Evolutionary conservation across 2,113 vertebrate genomes (phyloP).

Genomic region (Polypterus senegalus): DNA sequence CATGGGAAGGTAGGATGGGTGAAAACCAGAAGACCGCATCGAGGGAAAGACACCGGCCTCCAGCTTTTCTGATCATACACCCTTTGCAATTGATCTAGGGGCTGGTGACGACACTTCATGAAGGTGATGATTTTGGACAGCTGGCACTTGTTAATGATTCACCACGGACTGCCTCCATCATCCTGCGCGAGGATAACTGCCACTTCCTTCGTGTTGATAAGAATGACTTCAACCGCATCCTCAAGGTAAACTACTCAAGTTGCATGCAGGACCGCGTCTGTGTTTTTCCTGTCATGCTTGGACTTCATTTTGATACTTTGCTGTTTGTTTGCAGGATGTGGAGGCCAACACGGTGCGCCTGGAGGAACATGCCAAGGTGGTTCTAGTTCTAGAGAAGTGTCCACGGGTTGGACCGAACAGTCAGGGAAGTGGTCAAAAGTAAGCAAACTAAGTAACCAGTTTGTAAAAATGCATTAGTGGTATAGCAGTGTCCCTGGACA

Average conservation of each 20-base stretch:
- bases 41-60: fast-evolving
- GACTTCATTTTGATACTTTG: background rate
- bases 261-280: background rate
- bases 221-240: constrained; percentile 86
- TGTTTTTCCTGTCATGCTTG: background rate
- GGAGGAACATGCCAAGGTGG: constrained; percentile 83
- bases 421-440: constrained; percentile 45
- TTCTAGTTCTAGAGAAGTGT: constrained; percentile 77
- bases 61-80: fast-evolving
- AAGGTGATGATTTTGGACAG: constrained; percentile 88
- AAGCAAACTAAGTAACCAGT: constrained; percentile 2
- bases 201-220: constrained; percentile 91
- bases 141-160: constrained; percentile 84
- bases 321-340: constrained; percentile 59
- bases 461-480: too few species aligned
- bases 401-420: constrained; percentile 32
- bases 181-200: constrained; percentile 80
- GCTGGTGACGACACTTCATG: constrained; percentile 75
- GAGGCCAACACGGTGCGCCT: constrained; percentile 87
- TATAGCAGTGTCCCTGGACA: too few species aligned
- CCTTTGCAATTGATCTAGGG: constrained; percentile 46
- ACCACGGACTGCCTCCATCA: constrained; percentile 80
- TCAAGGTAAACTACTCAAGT: constrained; percentile 53
- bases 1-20: constrained; percentile 67
- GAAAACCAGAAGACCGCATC: background rate